phyloP scores from a whole-genome alignment of 2,888 invertebrate species.

The Sisyra terminalis region DNA sequence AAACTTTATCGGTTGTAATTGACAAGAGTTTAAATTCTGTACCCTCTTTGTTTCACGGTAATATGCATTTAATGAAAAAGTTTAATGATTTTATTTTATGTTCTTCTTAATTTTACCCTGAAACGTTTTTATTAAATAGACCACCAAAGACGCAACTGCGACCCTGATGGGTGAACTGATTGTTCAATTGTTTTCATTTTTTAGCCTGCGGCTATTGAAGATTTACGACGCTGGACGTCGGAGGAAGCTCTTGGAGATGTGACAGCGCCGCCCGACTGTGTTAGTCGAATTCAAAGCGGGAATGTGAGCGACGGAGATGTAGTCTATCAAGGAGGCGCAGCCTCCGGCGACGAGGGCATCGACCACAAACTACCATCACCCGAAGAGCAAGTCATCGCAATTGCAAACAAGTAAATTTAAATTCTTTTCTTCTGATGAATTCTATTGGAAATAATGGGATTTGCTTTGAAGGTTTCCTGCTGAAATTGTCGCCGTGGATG shows the following conservation, averaged over 20 bases:
- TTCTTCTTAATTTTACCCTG: no score
- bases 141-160: no score
- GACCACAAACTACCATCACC: conserved; percentile 79
- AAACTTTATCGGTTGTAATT: no score
- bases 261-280: conserved; percentile 62
- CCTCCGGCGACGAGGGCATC: conserved; percentile 50
- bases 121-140: no score
- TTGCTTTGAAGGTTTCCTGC: conserved; percentile 58
- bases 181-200: background rate
- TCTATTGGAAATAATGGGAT: background rate
- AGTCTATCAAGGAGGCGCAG: conserved; percentile 25
- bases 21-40: no score
- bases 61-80: no score
- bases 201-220: conserved; percentile 66
- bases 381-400: conserved; percentile 68
- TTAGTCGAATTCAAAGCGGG: conserved; percentile 41
- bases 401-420: conserved; percentile 57
- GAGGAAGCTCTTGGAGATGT: conserved; percentile 66
- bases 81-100: no score
- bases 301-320: conserved; percentile 35
- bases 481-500: conserved; percentile 76
- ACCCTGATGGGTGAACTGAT: background rate
- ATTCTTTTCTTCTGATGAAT: conserved; percentile 2
- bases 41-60: no score
- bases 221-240: conserved; percentile 72